Conservation (phyloP, 2,113 vertebrate genomes). For the Chaetorhynchus papuensis region DNA sequence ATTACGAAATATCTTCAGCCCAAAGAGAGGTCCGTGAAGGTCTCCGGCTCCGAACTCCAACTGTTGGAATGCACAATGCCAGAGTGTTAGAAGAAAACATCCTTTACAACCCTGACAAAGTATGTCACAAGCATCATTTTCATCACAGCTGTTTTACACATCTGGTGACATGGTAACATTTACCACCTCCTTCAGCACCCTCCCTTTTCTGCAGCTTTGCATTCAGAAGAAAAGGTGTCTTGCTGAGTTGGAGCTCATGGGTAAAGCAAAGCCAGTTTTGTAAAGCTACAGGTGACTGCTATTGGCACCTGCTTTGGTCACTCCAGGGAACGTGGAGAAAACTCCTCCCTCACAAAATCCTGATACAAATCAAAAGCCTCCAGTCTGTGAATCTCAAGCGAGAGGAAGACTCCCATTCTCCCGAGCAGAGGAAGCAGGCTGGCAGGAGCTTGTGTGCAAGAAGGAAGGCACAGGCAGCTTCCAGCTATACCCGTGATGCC, state of each 20-base stretch:
- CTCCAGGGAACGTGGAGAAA: neutral
- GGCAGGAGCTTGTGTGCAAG: neutral
- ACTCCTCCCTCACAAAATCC: neutral
- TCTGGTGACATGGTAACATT: neutral
- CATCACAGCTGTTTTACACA: neutral
- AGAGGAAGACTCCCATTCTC: neutral
- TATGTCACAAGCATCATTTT: neutral
- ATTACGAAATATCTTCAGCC: constrained; percentile 94
- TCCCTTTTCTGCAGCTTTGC: neutral
- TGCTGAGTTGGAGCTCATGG: neutral
- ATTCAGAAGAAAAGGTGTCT: neutral
- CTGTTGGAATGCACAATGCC: constrained; percentile 65
- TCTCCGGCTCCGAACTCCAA: constrained; percentile 94
- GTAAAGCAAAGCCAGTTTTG: neutral
- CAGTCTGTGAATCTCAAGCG: neutral
- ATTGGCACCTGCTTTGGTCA: neutral
- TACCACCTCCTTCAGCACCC: neutral
- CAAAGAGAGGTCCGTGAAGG: constrained; percentile 89
- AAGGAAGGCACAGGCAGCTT: neutral
- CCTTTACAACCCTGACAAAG: neutral
- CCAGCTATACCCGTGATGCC: accelerated
- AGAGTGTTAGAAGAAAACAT: neutral
- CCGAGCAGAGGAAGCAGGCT: neutral
- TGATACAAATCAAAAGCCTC: neutral
- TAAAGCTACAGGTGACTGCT: neutral